Evolutionary conservation across 2,797 vertebrate species (phyloP).

Genomic region (Lacerta viridis): DNA sequence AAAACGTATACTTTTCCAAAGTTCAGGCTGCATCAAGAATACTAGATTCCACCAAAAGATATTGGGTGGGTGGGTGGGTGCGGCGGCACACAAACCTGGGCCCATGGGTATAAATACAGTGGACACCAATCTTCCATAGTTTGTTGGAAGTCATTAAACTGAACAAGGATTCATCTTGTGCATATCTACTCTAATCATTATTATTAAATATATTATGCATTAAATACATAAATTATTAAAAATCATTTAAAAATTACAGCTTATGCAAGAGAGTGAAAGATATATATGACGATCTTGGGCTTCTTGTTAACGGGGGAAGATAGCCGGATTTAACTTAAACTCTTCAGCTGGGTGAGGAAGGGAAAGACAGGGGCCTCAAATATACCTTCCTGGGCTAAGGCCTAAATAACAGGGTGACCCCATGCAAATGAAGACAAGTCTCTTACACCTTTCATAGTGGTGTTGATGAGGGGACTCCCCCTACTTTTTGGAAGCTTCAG

Average conservation of each 20-base stretch:
- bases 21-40: background rate
- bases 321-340: slow-evolving; percentile 11
- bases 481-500: background rate
- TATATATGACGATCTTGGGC: slow-evolving; percentile 16
- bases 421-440: background rate
- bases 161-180: slow-evolving; percentile 58
- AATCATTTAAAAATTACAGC: slow-evolving; percentile 44
- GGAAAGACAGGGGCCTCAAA: background rate
- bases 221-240: slow-evolving; percentile 70
- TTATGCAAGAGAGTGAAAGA: slow-evolving; percentile 23
- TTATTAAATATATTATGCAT: slow-evolving; percentile 78
- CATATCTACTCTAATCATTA: slow-evolving; percentile 71
- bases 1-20: background rate
- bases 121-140: slow-evolving; percentile 33
- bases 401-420: background rate
- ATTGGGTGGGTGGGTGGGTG: background rate
- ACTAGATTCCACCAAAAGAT: background rate
- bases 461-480: background rate
- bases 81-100: background rate
- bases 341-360: background rate
- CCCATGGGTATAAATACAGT: slow-evolving; percentile 3
- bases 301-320: slow-evolving; percentile 21
- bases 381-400: background rate
- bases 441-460: background rate
- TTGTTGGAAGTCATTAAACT: slow-evolving; percentile 63